Percentiles rank a stretch among this genome's conserved stretches.
Evolutionary conservation across 2,113 vertebrate genomes (phyloP).

Genomic region (Lethenteron camtschaticum): DNA sequence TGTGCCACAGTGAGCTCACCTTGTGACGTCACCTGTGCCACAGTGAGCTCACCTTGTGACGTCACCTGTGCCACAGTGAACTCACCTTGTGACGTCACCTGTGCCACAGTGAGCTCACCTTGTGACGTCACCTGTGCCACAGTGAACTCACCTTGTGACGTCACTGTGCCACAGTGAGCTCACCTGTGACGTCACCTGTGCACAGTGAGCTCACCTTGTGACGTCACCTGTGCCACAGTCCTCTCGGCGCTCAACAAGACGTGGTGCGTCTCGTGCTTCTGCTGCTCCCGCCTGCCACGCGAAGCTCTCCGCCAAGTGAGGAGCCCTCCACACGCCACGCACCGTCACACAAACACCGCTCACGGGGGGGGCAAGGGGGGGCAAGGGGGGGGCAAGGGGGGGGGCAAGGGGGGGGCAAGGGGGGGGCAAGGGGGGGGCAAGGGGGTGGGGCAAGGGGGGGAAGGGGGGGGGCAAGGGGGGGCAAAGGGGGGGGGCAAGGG

Average conservation of each 20-base stretch:
- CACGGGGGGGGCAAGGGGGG: too few relatives aligned
- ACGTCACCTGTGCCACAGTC: not conserved
- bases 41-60: too few relatives aligned
- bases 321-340: too few relatives aligned
- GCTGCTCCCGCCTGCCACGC: conserved; percentile 8
- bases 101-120: not conserved
- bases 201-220: not conserved
- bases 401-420: too few relatives aligned
- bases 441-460: too few relatives aligned
- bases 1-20: too few relatives aligned
- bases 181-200: not conserved
- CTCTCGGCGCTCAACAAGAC: conserved; percentile 9
- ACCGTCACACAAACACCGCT: too few relatives aligned
- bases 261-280: conserved; percentile 9
- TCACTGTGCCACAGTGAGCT: not conserved
- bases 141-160: not conserved
- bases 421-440: too few relatives aligned
- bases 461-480: too few relatives aligned
- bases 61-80: not conserved
- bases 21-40: too few relatives aligned
- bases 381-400: too few relatives aligned
- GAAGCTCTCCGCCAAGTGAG: conserved; percentile 9
- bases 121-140: not conserved
- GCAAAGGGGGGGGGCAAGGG: too few relatives aligned
- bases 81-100: not conserved